Conservation (phyloP, 2,113 vertebrate species). For the Corythaeola cristata region DNA sequence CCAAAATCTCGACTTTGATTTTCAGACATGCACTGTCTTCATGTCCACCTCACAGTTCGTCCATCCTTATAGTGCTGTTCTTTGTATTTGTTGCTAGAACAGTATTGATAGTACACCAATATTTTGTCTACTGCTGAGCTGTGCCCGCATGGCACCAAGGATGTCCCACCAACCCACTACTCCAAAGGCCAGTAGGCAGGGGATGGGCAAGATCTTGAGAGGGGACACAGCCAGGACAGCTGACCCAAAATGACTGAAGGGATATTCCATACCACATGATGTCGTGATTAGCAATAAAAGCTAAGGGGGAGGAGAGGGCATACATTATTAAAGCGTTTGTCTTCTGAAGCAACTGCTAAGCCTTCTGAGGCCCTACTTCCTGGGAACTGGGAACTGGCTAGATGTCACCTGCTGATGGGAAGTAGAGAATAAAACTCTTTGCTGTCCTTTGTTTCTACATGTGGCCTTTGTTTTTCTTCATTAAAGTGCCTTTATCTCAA, state of each 20-base stretch:
- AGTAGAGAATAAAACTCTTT: not conserved
- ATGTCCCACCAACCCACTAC: rapidly evolving
- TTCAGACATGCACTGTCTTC: not conserved
- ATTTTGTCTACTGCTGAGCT: not conserved
- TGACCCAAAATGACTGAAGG: not conserved
- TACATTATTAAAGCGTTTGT: not conserved
- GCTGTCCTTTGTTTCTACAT: not conserved
- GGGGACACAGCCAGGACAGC: not conserved
- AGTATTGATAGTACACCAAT: rapidly evolving
- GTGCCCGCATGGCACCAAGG: not conserved
- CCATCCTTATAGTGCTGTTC: not conserved
- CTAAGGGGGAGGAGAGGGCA: not conserved
- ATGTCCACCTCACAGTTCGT: not conserved
- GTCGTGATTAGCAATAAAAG: not conserved
- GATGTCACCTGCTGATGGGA: not conserved
- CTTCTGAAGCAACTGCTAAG: not conserved
- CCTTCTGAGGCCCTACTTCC: not conserved
- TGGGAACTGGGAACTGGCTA: rapidly evolving
- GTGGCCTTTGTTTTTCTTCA: not conserved
- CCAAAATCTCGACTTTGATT: not conserved
- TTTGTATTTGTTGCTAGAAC: not conserved
- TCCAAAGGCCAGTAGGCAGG: not conserved
- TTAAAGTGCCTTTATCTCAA: not conserved
- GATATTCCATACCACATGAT: not conserved
- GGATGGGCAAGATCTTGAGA: rapidly evolving